Evolutionary conservation across 1,140 invertebrate genomes (phyloP).

Genomic region (Tetraneura akinire): DNA sequence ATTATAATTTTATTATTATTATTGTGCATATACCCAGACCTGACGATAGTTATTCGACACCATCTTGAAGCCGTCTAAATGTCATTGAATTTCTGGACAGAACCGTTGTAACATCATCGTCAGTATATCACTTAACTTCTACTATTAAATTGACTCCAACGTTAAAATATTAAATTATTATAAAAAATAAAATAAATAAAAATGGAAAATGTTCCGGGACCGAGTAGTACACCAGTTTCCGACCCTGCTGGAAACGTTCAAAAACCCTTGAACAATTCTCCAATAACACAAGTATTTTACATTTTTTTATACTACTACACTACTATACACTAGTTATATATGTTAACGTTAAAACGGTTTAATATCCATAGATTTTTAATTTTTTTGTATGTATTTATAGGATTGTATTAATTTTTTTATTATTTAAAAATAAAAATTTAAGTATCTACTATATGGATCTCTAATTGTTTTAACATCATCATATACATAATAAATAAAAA

Average conservation of each 20-base stretch:
- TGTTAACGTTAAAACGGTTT: no score
- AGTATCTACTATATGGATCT: no score
- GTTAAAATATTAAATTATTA: not conserved
- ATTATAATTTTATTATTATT: not conserved
- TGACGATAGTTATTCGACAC: constrained; percentile 4
- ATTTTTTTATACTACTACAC: not conserved
- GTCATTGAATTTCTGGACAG: constrained; percentile 7
- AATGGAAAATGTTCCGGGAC: constrained; percentile 25
- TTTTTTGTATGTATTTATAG: no score
- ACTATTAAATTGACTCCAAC: no score
- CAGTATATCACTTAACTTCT: not conserved
- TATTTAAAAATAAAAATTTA: no score
- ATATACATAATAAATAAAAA: no score
- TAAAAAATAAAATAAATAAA: no score
- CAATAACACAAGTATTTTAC: not conserved
- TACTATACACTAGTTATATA: no score
- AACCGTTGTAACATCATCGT: not conserved
- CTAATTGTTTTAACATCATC: no score
- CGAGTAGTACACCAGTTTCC: not conserved
- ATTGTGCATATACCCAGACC: not conserved
- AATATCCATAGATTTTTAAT: no score
- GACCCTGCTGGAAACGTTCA: not conserved
- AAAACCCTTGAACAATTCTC: constrained; percentile 39
- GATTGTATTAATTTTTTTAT: no score
- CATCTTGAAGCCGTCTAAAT: constrained; percentile 42